Evolutionary conservation across 2,888 invertebrate species (phyloP).

Genomic region (Apomyelois bistriatella): DNA sequence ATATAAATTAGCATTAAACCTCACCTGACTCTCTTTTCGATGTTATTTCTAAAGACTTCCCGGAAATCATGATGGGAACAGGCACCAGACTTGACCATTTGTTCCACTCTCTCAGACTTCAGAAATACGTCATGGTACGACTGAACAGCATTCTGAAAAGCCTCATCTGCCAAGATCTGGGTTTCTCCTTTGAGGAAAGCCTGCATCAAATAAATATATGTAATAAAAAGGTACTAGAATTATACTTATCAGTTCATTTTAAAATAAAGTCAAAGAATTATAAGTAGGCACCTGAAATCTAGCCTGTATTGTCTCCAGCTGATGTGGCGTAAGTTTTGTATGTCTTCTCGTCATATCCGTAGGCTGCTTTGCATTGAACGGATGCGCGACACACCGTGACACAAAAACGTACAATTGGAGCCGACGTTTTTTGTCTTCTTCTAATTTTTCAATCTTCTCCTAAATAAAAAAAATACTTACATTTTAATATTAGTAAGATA

Average conservation of each 20-base stretch:
- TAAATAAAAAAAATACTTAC: constrained; percentile 46
- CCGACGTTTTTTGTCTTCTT: constrained; percentile 96
- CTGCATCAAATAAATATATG: constrained; percentile 56
- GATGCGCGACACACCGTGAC: constrained; percentile 98
- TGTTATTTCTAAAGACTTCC: constrained; percentile 96
- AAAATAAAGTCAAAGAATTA: too few relatives aligned
- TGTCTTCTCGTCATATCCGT: constrained; percentile 98
- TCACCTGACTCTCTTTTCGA: constrained; percentile 97
- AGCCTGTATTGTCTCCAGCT: constrained; percentile 95
- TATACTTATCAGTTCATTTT: too few relatives aligned
- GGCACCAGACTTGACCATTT: constrained; percentile 98
- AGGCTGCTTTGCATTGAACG: constrained; percentile 99
- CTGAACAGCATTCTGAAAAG: constrained; percentile 99
- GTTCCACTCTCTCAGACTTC: constrained; percentile 96
- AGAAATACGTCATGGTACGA: constrained; percentile 97
- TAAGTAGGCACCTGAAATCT: constrained; percentile 89
- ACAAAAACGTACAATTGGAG: constrained; percentile 99
- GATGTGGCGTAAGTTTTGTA: constrained; percentile 97
- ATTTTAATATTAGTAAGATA: too few relatives aligned
- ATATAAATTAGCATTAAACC: too few relatives aligned
- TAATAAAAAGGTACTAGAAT: too few relatives aligned
- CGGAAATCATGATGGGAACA: constrained; percentile 99
- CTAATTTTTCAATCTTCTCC: constrained; percentile 97
- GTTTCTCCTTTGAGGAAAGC: constrained; percentile 98
- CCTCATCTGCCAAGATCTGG: constrained; percentile 98